These are phyloP conservation scores for Avahi laniger DNA, from an alignment of 2,797 vertebrate genomes.

Conservation along the genomic window DNA sequence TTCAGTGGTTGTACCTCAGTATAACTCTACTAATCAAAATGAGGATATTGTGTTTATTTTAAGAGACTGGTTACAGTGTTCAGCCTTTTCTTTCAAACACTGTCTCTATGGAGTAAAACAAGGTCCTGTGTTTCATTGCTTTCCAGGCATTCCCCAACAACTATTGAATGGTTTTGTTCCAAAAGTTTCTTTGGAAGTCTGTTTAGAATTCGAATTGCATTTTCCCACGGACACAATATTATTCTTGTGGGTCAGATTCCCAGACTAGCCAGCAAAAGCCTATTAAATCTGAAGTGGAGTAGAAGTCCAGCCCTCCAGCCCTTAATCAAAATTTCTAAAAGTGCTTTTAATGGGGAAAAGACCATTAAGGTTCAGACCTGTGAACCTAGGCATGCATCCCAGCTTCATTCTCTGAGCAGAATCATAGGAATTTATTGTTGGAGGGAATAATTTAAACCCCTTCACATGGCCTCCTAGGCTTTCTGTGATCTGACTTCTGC, in stretches of 20 bases:
- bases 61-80: slow-evolving; percentile 40
- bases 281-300: slow-evolving; percentile 55
- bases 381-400: neutral
- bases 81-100: neutral
- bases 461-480: neutral
- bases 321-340: neutral
- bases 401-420: slow-evolving; percentile 9
- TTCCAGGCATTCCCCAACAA: slow-evolving; percentile 52
- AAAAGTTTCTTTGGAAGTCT: slow-evolving; percentile 64
- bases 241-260: slow-evolving; percentile 56
- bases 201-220: slow-evolving; percentile 71
- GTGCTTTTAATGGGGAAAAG: neutral
- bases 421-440: neutral
- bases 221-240: slow-evolving; percentile 58
- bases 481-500: slow-evolving; percentile 3
- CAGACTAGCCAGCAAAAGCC: slow-evolving; percentile 52
- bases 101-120: slow-evolving; percentile 43
- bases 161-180: slow-evolving; percentile 52
- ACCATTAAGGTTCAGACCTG: neutral
- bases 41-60: slow-evolving; percentile 53
- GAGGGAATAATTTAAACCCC: slow-evolving; percentile 14
- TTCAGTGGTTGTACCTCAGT: slow-evolving; percentile 37
- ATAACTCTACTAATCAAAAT: slow-evolving; percentile 34
- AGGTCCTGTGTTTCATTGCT: slow-evolving; percentile 55
- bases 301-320: neutral